Conservation (phyloP, 2,797 vertebrate species). For the Percopsis omiscomaycus region DNA sequence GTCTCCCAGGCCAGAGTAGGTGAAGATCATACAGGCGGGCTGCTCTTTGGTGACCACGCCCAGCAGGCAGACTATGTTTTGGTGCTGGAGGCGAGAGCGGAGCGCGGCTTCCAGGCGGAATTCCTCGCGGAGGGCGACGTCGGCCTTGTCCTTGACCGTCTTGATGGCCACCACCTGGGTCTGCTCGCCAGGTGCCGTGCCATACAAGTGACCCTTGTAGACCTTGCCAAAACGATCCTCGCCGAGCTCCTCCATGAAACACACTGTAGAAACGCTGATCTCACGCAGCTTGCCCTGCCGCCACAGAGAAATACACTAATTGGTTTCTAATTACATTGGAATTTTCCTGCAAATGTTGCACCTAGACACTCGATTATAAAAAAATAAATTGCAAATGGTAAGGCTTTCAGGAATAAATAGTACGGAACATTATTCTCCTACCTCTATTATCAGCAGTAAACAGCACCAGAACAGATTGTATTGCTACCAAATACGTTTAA, state of each 20-base stretch:
- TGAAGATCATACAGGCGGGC: constrained; percentile 93
- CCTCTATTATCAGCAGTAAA: no score
- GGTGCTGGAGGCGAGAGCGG: constrained; percentile 89
- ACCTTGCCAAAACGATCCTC: constrained; percentile 97
- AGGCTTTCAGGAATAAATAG: no score
- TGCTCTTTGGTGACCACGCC: constrained; percentile 93
- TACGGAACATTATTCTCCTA: no score
- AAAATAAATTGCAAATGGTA: no score
- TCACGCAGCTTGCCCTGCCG: constrained; percentile 88
- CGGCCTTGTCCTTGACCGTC: constrained; percentile 93
- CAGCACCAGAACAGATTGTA: no score
- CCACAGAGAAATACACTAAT: constrained; percentile 25
- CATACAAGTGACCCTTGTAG: constrained; percentile 94
- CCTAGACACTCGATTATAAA: no score
- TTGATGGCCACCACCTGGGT: constrained; percentile 92
- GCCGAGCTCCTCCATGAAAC: constrained; percentile 95
- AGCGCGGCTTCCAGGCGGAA: constrained; percentile 91
- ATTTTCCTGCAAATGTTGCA: no score
- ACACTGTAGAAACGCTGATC: constrained; percentile 88
- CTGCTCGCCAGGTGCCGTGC: constrained; percentile 86
- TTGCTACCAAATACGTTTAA: no score
- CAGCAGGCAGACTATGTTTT: constrained; percentile 88
- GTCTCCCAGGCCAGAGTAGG: constrained; percentile 88
- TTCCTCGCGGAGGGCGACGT: constrained; percentile 86
- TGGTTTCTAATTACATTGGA: constrained; percentile 19